Evolutionary conservation across 2,888 invertebrate species (phyloP).

Genomic region (Coelinius sp.): DNA sequence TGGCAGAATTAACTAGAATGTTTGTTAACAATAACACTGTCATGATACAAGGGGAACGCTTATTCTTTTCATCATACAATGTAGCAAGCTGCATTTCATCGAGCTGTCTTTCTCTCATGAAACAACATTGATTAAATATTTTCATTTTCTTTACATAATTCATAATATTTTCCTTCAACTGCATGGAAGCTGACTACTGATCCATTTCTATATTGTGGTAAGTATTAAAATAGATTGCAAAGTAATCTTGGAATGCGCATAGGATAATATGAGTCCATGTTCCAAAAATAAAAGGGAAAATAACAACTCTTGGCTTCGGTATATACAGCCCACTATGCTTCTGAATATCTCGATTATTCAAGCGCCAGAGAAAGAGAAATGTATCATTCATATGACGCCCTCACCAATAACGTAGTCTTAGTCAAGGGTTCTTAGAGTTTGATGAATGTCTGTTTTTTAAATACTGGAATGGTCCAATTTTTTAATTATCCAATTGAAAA

Average conservation of each 20-base stretch:
- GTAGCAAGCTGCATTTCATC: background rate
- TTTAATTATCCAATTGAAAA: no score
- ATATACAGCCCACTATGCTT: background rate
- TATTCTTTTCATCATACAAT: background rate
- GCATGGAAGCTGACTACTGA: background rate
- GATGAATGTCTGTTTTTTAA: no score
- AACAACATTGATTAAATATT: background rate
- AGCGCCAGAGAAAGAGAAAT: background rate
- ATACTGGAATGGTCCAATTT: no score
- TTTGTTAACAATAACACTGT: background rate
- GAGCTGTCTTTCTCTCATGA: background rate
- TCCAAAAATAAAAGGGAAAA: conserved; percentile 64
- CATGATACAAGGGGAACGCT: background rate
- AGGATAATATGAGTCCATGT: conserved; percentile 64
- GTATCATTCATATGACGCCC: no score
- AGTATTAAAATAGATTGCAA: conserved; percentile 63
- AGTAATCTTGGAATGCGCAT: conserved; percentile 64
- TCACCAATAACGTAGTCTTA: no score
- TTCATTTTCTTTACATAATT: background rate
- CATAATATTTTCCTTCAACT: background rate
- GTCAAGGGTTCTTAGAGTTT: no score
- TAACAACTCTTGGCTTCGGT: conserved; percentile 51
- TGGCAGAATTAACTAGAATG: background rate
- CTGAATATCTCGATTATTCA: background rate
- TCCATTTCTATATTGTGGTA: conserved; percentile 5